Evolutionary conservation across 2,888 invertebrate genomes (phyloP), one percentile per base, ranked within the genome.

Genomic region (Hirtodrosophila histrioides): DNA sequence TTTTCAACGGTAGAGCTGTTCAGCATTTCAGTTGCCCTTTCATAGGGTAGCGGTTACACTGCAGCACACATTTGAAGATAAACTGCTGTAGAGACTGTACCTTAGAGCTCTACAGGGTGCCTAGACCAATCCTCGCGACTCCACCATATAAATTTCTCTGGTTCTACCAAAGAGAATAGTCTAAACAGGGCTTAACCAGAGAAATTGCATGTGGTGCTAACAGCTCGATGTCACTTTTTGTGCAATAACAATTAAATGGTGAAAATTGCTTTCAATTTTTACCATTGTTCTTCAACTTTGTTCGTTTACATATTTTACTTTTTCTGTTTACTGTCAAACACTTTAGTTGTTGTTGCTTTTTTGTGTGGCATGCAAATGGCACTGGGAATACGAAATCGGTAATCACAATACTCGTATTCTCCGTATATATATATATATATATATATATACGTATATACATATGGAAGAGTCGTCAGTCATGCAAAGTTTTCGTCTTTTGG

Each of bases 191-290:
- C 17, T 17, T 17, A 17, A 17, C 17, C 17, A 63, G 33, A 51
- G 43, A 46, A 36, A 56, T 54, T 54, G 33, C 46, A 54, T 17
- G 36, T 48, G 31, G 40, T 35, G 45, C 17, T 48, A 44, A 63
- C 44, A 72, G 40, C 44, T 58, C n/a, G 45, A 39, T 54, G 57
- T 67, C 73, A 60, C 40, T 66, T 57, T 37, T 43, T 40, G 35
- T 49, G 44, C 55, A 48, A 73, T 56, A 74, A 60, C 58, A 73
- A 69, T 73, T 75, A 73, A 75, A 36, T 60, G 53, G 58, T 51
- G 66, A 58, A 76, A 78, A 79, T 79, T 78, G 84, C 55, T 62
- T 66, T 79, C 80, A 83, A 76, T 72, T 83, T 64, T 66, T 53
- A 37, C 8, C 37, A 65, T 51, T 71, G 66, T 55, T 56, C 49